Base-by-base conservation (phyloP, 2,888 invertebrate genomes). In the Torymus texanus region DNA sequence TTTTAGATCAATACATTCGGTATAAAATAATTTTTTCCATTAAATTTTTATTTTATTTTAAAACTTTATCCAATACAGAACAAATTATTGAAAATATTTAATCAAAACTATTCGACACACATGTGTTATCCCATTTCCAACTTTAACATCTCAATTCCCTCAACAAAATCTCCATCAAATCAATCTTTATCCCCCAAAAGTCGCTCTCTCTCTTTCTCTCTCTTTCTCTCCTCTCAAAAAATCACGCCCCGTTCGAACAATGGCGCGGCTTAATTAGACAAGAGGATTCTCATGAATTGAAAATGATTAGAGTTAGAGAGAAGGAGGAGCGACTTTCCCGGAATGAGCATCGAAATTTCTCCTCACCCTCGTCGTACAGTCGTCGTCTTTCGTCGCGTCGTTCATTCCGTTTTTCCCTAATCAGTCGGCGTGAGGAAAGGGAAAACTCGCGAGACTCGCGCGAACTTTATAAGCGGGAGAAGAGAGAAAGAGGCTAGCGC, bases 261-360 rank as follows among this genome's bases (percentile, higher is more conserved):
- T 66, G 21, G 10, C 59, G 5, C 41, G 41, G 8, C 65, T 55
- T 70, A 58, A 73, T 73, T 65, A 73, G 56, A 55, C 62, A 56
- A 55, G 63, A 41, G 56, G 53, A 41, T 51, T 62, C 50, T 56
- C 63, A 55, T 58, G 70, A 70, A 70, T 76, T 63, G 63, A 78
- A 66, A 66, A 66, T 65, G 65, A 77, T 77, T 76, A 62, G 21
- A 56, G 74, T 16, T 51, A 24, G n/a, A 18, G 50, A 14, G 56
- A 41, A 53, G 21, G 21, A 51, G 61, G 41, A 55, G n/a, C 16
- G 18, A 70, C 56, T 63, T 21, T 50, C 13, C 8, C 29, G 65
- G 65, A 71, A 71, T 58, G 72, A 59, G 53, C 75, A 63, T 74
- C 65, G 70, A 75, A 68, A 71, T 75, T 75, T 70, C 59, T 70